A percentile compares a stretch with the other conserved stretches of the same genome.
Evolutionary conservation across 1,140 invertebrate genomes (phyloP).

Genomic region (Drosophila kurseongensis): DNA sequence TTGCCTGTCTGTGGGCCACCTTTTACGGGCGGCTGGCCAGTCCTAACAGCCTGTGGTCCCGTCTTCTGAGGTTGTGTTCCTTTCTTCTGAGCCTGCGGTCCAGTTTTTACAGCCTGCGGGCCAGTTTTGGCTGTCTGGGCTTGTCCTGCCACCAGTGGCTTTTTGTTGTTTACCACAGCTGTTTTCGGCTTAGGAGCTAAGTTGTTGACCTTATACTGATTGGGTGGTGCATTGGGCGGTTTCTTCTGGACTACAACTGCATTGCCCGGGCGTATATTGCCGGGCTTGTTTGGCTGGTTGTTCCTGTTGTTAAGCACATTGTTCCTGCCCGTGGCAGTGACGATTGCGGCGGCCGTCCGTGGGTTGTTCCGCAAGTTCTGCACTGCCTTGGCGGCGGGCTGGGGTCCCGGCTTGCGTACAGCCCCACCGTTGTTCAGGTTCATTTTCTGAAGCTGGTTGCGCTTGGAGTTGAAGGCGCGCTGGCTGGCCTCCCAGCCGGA

Average conservation of each 20-base stretch:
- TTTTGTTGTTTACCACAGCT: not conserved
- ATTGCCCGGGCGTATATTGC: slow-evolving; percentile 5
- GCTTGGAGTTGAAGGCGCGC: slow-evolving; percentile 36
- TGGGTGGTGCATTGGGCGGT: not conserved
- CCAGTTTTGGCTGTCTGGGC: not conserved
- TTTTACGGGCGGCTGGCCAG: not conserved
- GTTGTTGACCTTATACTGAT: slow-evolving; percentile 26
- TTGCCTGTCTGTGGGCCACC: slow-evolving; percentile 7
- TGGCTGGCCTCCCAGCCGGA: slow-evolving; percentile 34
- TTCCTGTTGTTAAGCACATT: not conserved
- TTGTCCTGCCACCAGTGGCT: slow-evolving; percentile 15
- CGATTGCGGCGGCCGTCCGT: slow-evolving; percentile 6
- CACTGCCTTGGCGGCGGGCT: slow-evolving; percentile 9
- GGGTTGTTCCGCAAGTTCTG: slow-evolving; percentile 36
- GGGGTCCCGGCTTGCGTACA: slow-evolving; percentile 18
- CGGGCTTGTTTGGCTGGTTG: slow-evolving; percentile 6
- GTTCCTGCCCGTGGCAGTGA: not conserved
- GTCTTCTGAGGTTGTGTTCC: not conserved
- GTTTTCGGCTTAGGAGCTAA: not conserved
- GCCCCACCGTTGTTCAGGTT: slow-evolving; percentile 29
- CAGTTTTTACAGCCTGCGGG: not conserved
- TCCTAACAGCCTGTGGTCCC: not conserved
- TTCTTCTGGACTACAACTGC: slow-evolving; percentile 10
- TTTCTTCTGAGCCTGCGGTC: not conserved
- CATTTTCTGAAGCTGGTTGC: slow-evolving; percentile 32